These are phyloP conservation scores for Augochlora pura DNA, from an alignment of 1,140 invertebrate species.

Conservation along the genomic window DNA sequence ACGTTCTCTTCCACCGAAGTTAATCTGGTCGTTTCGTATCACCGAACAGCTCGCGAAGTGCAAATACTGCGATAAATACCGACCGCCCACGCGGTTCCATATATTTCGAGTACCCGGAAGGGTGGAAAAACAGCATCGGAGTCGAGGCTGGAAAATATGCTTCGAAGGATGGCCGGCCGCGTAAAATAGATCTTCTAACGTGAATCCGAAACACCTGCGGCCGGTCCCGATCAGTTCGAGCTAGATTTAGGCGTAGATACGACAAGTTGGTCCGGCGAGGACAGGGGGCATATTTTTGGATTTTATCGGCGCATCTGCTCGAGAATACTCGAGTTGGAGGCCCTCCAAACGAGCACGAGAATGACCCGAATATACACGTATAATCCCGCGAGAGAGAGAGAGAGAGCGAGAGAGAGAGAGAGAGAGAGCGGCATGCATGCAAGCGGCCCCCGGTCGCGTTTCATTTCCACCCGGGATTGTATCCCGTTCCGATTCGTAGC, in stretches of 20 bases:
- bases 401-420: too few relatives aligned
- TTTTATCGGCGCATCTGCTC: constrained; percentile 35
- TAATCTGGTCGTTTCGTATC: too few relatives aligned
- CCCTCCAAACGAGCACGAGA: constrained; percentile 41
- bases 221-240: background rate
- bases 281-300: constrained; percentile 53
- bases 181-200: too few relatives aligned
- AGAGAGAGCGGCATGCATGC: too few relatives aligned
- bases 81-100: too few relatives aligned
- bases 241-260: constrained; percentile 23
- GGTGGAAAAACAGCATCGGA: too few relatives aligned
- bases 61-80: too few relatives aligned
- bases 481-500: constrained; percentile 13
- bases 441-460: background rate
- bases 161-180: too few relatives aligned
- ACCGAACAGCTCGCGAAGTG: too few relatives aligned
- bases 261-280: constrained; percentile 21
- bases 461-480: background rate
- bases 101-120: too few relatives aligned
- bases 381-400: background rate
- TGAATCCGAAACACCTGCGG: background rate
- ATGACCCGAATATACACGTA: constrained; percentile 41
- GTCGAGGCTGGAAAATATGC: too few relatives aligned
- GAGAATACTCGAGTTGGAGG: constrained; percentile 46
- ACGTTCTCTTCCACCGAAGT: too few relatives aligned